Evolutionary conservation across 2,113 vertebrate genomes (phyloP).

Genomic region (Climacteris rufus): DNA sequence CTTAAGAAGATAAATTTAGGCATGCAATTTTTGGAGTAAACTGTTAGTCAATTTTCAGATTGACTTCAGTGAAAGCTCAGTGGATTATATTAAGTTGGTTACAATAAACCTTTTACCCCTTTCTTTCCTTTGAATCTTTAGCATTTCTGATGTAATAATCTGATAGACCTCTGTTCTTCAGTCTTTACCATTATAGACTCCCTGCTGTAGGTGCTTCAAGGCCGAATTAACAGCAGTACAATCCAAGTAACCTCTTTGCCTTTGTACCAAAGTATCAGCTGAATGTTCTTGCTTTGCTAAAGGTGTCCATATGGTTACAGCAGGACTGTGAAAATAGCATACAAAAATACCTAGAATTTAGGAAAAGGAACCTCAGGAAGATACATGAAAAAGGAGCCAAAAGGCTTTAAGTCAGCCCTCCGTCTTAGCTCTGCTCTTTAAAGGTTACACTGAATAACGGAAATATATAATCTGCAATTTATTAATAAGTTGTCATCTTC

Average conservation of each 20-base stretch:
- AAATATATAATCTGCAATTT: constrained; percentile 54
- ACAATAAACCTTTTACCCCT: constrained; percentile 51
- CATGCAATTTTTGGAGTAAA: constrained; percentile 44
- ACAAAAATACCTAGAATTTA: neutral
- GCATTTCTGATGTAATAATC: constrained; percentile 64
- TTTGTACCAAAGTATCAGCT: constrained; percentile 63
- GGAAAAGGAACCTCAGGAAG: neutral
- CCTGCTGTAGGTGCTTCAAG: constrained; percentile 56
- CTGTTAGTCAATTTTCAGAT: constrained; percentile 29
- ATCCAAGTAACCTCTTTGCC: constrained; percentile 65
- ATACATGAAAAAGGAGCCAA: neutral
- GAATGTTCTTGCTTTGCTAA: constrained; percentile 42
- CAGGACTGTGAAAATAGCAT: constrained; percentile 24
- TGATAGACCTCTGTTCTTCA: constrained; percentile 47
- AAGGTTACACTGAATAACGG: constrained; percentile 55
- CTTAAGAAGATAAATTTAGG: constrained; percentile 13
- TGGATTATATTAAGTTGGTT: constrained; percentile 54
- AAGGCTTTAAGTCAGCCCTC: constrained; percentile 40
- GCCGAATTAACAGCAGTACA: constrained; percentile 70
- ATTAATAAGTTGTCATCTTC: constrained; percentile 63
- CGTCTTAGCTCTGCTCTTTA: constrained; percentile 52
- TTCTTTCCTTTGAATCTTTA: constrained; percentile 51
- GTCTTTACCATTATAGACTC: constrained; percentile 52
- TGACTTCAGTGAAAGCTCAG: constrained; percentile 5
- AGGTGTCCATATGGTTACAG: constrained; percentile 42